Percentiles rank a stretch among this genome's conserved stretches.
Evolutionary conservation across 2,113 vertebrate species (phyloP).

Genomic region (Cynoglossus semilaevis): DNA sequence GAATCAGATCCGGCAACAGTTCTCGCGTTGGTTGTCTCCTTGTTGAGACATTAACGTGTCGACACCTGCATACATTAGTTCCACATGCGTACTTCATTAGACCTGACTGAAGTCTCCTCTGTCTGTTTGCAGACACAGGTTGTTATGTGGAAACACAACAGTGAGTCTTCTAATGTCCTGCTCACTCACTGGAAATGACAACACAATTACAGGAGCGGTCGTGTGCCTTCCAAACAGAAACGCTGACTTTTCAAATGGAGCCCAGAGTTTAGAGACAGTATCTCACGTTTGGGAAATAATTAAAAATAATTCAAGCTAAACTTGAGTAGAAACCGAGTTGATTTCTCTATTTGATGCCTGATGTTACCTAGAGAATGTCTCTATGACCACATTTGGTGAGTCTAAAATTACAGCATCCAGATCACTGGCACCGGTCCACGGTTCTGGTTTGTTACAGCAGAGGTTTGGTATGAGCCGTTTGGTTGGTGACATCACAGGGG

Average conservation of each 20-base stretch:
- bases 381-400: slow-evolving; percentile 19
- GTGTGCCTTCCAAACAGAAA: background rate
- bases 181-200: background rate
- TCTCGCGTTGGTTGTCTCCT: background rate
- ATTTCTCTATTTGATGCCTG: no score
- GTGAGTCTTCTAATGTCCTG: background rate
- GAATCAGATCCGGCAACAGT: background rate
- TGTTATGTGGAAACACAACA: background rate
- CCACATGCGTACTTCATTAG: background rate
- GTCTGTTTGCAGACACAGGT: background rate
- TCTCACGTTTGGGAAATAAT: background rate
- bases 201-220: background rate
- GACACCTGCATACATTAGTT: background rate
- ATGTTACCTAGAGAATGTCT: background rate
- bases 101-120: background rate
- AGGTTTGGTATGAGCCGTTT: slow-evolving; percentile 58
- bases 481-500: slow-evolving; percentile 52
- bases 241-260: background rate
- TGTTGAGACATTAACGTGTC: background rate
- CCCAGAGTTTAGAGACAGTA: background rate
- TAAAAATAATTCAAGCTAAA: no score
- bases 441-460: slow-evolving; percentile 53
- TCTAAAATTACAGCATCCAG: slow-evolving; percentile 37
- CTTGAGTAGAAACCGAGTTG: no score
- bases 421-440: slow-evolving; percentile 46